Base-by-base conservation (phyloP, 2,797 vertebrate genomes). In the Vultur gryphus region DNA sequence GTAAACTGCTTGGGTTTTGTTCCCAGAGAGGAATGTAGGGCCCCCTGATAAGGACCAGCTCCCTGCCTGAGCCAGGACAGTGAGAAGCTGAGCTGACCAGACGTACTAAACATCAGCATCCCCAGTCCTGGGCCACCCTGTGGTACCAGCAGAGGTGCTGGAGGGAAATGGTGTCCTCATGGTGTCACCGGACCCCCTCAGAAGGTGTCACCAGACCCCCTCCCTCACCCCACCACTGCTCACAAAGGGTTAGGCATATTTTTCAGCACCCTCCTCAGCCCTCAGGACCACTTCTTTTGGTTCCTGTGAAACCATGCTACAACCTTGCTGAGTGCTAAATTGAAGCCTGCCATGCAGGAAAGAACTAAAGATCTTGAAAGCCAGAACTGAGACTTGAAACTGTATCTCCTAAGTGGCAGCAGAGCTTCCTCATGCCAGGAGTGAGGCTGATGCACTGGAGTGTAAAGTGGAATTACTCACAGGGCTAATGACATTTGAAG, bases 121-220 rank as follows among this genome's bases (percentile, higher is more conserved):
- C 21, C 7, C 48, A 73, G 16, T 28, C 18, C 29, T 33, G 18
- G 20, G 10, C 24, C 26, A 26, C 31, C 31, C 37, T 0, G 0
- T 3, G 2, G 13, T 54, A 28, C 3, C 23, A 62, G 15, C 7
- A 64, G 57, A 64, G 7, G 2, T 61, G 6, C 19, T 57, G 15
- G 7, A 71, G 8, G 7, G 6, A 69, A 29, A 55, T 44, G 28
- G 9, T 57, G 7, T 69, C 16, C 6, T 85, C 11, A 5, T 31
- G 13, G 14, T 29, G 13, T 28, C 41, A 71, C 37, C 35, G 20
- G 12, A 72, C 13, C 5, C 7, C 12, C 33, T 43, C 19, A 59
- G 35, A 23, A 59, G 29, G 2, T 24, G 16, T 24, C 29, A 78
- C 5, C 21, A 70, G 20, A 25, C 41, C 8, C 10, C 7, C 19